Conservation (phyloP, 2,797 vertebrate species). For the Oreochromis grahami region DNA sequence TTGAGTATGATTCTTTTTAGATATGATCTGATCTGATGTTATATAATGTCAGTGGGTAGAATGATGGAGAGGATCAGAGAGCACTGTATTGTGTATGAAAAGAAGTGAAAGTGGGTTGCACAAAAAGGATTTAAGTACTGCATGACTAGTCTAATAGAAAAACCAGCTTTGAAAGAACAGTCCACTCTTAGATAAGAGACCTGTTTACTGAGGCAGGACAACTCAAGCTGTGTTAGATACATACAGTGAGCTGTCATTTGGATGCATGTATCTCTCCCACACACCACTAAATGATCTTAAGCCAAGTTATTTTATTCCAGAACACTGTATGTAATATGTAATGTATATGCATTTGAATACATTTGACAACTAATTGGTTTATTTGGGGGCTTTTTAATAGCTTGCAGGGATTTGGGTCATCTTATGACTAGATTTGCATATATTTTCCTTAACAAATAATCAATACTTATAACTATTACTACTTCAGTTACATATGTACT, state of each 20-base stretch:
- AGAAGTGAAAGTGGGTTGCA: conserved; percentile 66
- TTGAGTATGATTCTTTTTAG: conserved; percentile 47
- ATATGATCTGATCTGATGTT: conserved; percentile 68
- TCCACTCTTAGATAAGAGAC: conserved; percentile 55
- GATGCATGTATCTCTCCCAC: background rate
- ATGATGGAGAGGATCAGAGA: conserved; percentile 61
- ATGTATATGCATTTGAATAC: background rate
- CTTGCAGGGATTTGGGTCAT: background rate
- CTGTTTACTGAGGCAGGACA: conserved; percentile 32
- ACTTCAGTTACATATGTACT: background rate
- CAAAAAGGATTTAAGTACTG: conserved; percentile 66
- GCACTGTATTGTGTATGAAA: conserved; percentile 51
- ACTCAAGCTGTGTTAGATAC: conserved; percentile 11
- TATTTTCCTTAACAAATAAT: background rate
- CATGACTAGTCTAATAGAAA: conserved; percentile 56
- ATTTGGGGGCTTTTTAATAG: background rate
- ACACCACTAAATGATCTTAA: background rate
- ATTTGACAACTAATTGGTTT: background rate
- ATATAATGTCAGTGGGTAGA: conserved; percentile 69
- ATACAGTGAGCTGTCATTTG: conserved; percentile 3
- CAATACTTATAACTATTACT: background rate
- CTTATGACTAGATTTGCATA: background rate
- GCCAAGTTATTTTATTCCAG: background rate
- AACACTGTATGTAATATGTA: background rate
- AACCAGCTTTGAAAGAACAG: conserved; percentile 45